These are phyloP conservation scores for Phyto melanocephala DNA, from an alignment of 2,888 invertebrate genomes.

Conservation along the genomic window DNA sequence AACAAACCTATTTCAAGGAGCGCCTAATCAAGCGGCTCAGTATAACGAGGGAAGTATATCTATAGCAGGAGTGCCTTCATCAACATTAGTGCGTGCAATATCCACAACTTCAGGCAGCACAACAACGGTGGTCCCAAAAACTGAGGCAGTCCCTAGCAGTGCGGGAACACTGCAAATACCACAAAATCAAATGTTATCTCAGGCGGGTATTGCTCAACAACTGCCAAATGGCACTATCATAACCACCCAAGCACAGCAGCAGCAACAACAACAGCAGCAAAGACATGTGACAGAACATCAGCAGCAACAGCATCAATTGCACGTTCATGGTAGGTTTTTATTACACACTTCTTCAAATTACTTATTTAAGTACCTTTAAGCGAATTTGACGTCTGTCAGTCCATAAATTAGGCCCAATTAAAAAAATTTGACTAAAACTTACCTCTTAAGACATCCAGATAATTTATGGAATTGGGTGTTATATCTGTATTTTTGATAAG, in stretches of 20 bases:
- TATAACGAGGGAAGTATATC: slow-evolving; percentile 70
- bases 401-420: no score
- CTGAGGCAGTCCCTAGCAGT: slow-evolving; percentile 57
- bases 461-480: no score
- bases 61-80: slow-evolving; percentile 68
- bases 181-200: slow-evolving; percentile 69
- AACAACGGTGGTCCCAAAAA: slow-evolving; percentile 44
- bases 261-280: slow-evolving; percentile 59
- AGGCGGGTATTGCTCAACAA: slow-evolving; percentile 68
- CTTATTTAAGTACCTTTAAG: no score
- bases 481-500: no score
- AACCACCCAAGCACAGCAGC: slow-evolving; percentile 65
- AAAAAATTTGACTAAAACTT: no score
- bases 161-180: slow-evolving; percentile 71
- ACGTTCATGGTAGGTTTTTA: slow-evolving; percentile 65
- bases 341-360: no score
- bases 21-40: slow-evolving; percentile 67
- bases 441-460: no score
- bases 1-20: slow-evolving; percentile 86
- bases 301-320: slow-evolving; percentile 63
- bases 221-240: slow-evolving; percentile 72
- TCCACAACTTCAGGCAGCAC: slow-evolving; percentile 64
- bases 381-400: no score
- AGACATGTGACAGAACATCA: slow-evolving; percentile 54
- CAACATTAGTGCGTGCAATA: slow-evolving; percentile 69